Evolutionary conservation across 2,113 vertebrate genomes (phyloP).

Genomic region (Bubo blakistoni): DNA sequence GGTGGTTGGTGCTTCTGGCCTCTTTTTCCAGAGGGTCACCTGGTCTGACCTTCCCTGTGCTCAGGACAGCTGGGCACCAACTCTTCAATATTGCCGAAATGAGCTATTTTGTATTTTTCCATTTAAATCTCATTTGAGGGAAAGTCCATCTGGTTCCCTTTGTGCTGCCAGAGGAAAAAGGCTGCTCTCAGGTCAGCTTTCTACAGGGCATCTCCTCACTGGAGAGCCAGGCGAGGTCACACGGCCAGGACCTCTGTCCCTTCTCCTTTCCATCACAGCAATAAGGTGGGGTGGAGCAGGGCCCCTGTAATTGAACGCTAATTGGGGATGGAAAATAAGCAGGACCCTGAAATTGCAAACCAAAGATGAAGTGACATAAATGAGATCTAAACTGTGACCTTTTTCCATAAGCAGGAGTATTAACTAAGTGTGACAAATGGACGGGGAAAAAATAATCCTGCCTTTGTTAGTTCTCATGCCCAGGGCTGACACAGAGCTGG

Average conservation of each 20-base stretch:
- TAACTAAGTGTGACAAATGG: constrained; percentile 12
- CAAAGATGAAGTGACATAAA: not conserved
- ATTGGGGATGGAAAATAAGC: not conserved
- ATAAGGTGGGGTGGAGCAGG: not conserved
- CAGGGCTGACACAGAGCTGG: not conserved
- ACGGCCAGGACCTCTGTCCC: not conserved
- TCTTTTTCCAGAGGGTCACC: not conserved
- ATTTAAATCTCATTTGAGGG: constrained; percentile 8
- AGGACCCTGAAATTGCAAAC: not conserved
- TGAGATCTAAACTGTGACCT: not conserved
- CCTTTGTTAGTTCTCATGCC: not conserved
- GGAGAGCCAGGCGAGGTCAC: not conserved
- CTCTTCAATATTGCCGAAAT: not conserved
- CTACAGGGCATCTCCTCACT: not conserved
- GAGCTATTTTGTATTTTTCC: constrained; percentile 25
- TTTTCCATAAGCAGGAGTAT: not conserved
- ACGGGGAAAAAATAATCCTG: not conserved
- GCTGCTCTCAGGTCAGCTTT: not conserved
- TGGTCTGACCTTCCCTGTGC: not conserved
- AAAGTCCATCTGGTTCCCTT: constrained; percentile 21
- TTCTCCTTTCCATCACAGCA: not conserved
- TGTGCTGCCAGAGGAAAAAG: not conserved
- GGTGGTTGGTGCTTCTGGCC: not conserved
- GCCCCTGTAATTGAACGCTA: rapidly evolving
- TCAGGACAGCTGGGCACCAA: not conserved